Evolutionary conservation across 2,797 vertebrate species (phyloP).

Genomic region (Sphaeramia orbicularis): DNA sequence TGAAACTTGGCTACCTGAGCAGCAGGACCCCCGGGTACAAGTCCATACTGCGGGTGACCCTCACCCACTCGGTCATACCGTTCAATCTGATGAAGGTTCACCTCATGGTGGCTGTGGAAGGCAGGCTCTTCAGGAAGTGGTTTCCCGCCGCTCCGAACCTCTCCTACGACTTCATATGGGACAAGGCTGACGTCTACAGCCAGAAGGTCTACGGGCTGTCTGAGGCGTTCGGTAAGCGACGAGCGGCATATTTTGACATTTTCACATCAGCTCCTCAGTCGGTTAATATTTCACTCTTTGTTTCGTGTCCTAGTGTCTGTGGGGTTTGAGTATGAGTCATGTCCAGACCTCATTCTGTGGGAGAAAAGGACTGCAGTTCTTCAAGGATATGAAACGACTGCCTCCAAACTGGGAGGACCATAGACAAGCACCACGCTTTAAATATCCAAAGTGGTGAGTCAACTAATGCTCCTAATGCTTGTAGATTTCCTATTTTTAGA

Average conservation of each 20-base stretch:
- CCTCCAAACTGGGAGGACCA: slow-evolving; percentile 95
- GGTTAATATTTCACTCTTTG: slow-evolving; percentile 10
- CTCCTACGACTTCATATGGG: slow-evolving; percentile 96
- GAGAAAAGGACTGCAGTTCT: slow-evolving; percentile 96
- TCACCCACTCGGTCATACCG: slow-evolving; percentile 93
- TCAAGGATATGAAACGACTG: slow-evolving; percentile 95
- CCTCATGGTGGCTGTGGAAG: slow-evolving; percentile 97
- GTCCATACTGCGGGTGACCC: slow-evolving; percentile 92
- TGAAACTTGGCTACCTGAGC: slow-evolving; percentile 94
- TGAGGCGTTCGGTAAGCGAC: slow-evolving; percentile 93
- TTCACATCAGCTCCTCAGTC: neutral
- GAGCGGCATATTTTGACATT: neutral
- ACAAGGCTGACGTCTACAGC: slow-evolving; percentile 98
- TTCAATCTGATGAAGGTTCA: slow-evolving; percentile 99
- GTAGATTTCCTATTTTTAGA: neutral
- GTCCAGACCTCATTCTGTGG: slow-evolving; percentile 97
- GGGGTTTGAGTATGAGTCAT: slow-evolving; percentile 99
- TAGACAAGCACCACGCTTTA: slow-evolving; percentile 96
- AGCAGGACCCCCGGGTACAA: slow-evolving; percentile 96
- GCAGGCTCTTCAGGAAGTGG: slow-evolving; percentile 97
- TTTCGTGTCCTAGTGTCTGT: slow-evolving; percentile 89
- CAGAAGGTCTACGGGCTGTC: slow-evolving; percentile 98
- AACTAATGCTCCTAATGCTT: neutral
- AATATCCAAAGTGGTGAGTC: slow-evolving; percentile 97
- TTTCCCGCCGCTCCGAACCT: slow-evolving; percentile 95